Evolutionary conservation across 2,888 invertebrate species (phyloP).

Genomic region (Drosophila macrospina): DNA sequence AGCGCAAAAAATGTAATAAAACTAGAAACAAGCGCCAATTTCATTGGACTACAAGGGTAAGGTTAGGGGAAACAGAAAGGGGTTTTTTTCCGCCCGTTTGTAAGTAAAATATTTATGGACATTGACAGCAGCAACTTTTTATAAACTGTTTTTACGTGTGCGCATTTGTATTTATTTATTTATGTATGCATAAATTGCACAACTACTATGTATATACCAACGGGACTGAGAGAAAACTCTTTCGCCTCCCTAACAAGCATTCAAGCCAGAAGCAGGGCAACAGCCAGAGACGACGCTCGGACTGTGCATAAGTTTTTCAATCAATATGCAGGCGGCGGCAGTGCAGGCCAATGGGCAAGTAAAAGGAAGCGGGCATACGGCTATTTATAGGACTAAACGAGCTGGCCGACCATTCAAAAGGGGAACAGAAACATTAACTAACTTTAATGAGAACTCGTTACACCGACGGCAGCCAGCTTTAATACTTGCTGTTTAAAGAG

Average conservation of each 20-base stretch:
- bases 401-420: slow-evolving; percentile 27
- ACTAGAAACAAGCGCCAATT: slow-evolving; percentile 78
- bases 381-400: slow-evolving; percentile 62
- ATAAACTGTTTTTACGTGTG: slow-evolving; percentile 53
- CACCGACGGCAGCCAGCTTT: slow-evolving; percentile 38
- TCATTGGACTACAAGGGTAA: slow-evolving; percentile 51
- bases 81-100: slow-evolving; percentile 19
- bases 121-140: slow-evolving; percentile 62
- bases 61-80: slow-evolving; percentile 17
- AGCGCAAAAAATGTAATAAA: slow-evolving; percentile 72
- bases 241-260: background rate
- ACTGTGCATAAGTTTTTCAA: slow-evolving; percentile 55
- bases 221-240: background rate
- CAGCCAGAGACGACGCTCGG: slow-evolving; percentile 18
- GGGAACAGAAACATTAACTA: slow-evolving; percentile 33
- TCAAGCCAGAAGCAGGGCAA: slow-evolving; percentile 13
- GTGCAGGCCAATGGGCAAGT: slow-evolving; percentile 41
- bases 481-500: slow-evolving; percentile 54
- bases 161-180: slow-evolving; percentile 57
- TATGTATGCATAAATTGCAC: slow-evolving; percentile 58
- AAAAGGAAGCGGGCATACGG: slow-evolving; percentile 39
- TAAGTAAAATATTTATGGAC: slow-evolving; percentile 70
- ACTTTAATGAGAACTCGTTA: slow-evolving; percentile 62
- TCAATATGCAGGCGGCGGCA: slow-evolving; percentile 64
- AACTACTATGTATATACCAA: slow-evolving; percentile 38